A percentile compares a stretch with the other conserved stretches of the same genome.
Conservation (phyloP, 2,888 invertebrate genomes). For the Philereme transversata region DNA sequence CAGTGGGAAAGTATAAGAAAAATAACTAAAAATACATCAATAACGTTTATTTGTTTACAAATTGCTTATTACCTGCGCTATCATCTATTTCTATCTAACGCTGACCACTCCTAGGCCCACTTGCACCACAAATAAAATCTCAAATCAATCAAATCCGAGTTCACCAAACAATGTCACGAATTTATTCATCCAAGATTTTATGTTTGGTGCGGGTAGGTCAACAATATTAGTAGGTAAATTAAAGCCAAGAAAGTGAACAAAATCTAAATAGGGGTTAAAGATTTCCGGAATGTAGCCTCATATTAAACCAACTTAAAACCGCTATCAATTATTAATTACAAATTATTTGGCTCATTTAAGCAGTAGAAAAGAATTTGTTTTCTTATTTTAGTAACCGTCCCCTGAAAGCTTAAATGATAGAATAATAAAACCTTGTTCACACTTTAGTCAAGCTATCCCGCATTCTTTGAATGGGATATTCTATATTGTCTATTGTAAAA, state of each 20-base stretch:
- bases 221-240: constrained; percentile 22
- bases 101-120: constrained; percentile 6
- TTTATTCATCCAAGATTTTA: constrained; percentile 3
- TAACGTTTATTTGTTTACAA: constrained; percentile 67
- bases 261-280: constrained; percentile 9
- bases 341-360: too few species aligned
- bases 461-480: too few species aligned
- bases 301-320: constrained; percentile 7
- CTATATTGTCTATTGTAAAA: too few species aligned
- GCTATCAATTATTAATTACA: not conserved
- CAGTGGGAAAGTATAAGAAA: too few species aligned
- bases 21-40: constrained; percentile 40
- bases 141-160: not conserved
- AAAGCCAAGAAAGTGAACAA: constrained; percentile 25
- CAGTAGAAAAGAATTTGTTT: too few species aligned
- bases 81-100: constrained; percentile 50
- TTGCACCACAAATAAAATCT: constrained; percentile 12
- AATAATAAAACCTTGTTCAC: constrained; percentile 9
- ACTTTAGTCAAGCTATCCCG: not conserved
- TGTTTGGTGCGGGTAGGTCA: constrained; percentile 1
- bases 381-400: too few species aligned
- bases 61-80: constrained; percentile 56
- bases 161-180: not conserved
- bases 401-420: too few species aligned
- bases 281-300: constrained; percentile 23